phyloP scores from a whole-genome alignment of 2,797 vertebrate species.

The Sciurus carolinensis region DNA sequence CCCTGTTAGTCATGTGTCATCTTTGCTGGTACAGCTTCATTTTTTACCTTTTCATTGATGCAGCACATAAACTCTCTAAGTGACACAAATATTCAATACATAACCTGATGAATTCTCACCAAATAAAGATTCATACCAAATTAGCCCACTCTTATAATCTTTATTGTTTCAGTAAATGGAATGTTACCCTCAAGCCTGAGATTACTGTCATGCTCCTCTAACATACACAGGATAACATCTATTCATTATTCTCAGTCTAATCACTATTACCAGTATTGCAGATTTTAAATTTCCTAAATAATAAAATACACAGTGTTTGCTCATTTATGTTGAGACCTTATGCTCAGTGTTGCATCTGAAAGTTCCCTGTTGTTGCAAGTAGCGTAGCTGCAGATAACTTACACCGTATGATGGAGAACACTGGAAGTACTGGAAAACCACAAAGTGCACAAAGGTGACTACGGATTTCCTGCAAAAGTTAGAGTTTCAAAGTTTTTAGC shows the following conservation, averaged over 20 bases:
- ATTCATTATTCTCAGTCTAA: neutral
- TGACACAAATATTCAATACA: neutral
- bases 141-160: neutral
- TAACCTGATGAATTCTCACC: neutral
- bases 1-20: neutral
- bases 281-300: neutral
- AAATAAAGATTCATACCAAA: neutral
- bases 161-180: neutral
- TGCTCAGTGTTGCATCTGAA: neutral
- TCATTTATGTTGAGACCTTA: neutral
- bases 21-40: neutral
- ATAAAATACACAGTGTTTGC: too few relatives aligned
- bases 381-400: neutral
- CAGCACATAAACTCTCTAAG: neutral
- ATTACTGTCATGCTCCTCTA: neutral
- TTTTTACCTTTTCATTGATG: neutral
- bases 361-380: fast-evolving
- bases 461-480: neutral
- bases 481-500: neutral
- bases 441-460: neutral
- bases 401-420: neutral
- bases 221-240: neutral
- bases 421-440: neutral
- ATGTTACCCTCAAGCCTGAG: too few relatives aligned
- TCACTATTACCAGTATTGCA: neutral